phyloP scores from a whole-genome alignment of 2,797 vertebrate species.

The Phalanger gymnotis region DNA sequence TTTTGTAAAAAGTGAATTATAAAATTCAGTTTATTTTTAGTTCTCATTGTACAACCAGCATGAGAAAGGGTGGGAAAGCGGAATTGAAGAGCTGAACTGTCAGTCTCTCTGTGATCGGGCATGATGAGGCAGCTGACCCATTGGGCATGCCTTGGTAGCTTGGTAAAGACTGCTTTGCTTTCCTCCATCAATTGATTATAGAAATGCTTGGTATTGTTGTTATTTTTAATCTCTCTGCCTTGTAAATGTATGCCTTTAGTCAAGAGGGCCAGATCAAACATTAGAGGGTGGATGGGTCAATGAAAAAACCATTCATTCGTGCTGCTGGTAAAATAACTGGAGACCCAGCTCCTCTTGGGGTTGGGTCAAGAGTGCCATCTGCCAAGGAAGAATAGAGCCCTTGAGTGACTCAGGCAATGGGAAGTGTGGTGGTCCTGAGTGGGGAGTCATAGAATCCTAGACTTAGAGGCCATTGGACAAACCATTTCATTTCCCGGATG shows the following conservation, averaged over 20 bases:
- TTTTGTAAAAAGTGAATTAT: slow-evolving; percentile 86
- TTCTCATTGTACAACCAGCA: slow-evolving; percentile 87
- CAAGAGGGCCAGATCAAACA: background rate
- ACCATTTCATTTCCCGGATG: background rate
- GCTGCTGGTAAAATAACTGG: background rate
- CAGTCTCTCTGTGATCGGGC: slow-evolving; percentile 96
- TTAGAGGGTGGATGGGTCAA: background rate
- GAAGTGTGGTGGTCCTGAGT: background rate
- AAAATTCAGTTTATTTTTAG: slow-evolving; percentile 92
- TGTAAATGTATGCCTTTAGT: background rate
- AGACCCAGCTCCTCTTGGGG: background rate
- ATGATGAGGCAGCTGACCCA: slow-evolving; percentile 92
- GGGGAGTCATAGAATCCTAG: background rate
- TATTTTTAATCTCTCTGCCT: background rate
- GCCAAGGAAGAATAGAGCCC: background rate
- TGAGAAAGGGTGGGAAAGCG: slow-evolving; percentile 83
- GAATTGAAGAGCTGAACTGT: slow-evolving; percentile 84
- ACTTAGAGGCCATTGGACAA: background rate
- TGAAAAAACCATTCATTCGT: background rate
- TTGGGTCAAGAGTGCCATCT: background rate
- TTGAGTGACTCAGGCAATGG: background rate
- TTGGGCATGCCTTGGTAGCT: slow-evolving; percentile 97
- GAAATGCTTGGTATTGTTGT: background rate
- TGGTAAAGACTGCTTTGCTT: slow-evolving; percentile 95
- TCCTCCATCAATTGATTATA: slow-evolving; percentile 96